Percentiles rank a stretch among this genome's conserved stretches.
phyloP scores from a whole-genome alignment of 2,113 vertebrate genomes.

The Myocastor coypus region DNA sequence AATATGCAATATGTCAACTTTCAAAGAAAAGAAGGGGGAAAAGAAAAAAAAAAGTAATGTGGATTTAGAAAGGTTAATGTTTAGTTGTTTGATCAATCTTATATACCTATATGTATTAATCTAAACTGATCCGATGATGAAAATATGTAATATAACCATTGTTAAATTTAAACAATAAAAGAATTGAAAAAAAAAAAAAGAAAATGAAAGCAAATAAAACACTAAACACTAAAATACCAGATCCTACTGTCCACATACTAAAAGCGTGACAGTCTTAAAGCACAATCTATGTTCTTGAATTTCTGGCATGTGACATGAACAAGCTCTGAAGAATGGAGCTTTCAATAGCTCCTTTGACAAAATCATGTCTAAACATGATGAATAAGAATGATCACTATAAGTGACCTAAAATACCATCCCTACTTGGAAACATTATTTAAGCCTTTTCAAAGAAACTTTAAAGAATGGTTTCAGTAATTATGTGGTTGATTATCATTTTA shows the following conservation, averaged over 20 bases:
- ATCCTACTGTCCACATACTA: not conserved
- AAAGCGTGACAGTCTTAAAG: slow-evolving; percentile 9
- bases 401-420: slow-evolving; percentile 47
- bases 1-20: no score
- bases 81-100: no score
- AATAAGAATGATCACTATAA: slow-evolving; percentile 39
- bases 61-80: no score
- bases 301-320: not conserved
- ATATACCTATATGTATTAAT: no score
- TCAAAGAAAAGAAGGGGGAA: no score
- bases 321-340: not conserved
- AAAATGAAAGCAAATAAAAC: not conserved
- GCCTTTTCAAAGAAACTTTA: slow-evolving; percentile 47
- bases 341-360: not conserved
- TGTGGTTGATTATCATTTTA: slow-evolving; percentile 17
- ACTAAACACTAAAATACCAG: not conserved
- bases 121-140: no score
- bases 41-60: no score
- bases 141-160: no score
- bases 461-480: slow-evolving; percentile 27
- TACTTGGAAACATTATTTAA: not conserved
- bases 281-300: not conserved
- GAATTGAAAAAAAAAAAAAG: no score
- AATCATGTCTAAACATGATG: slow-evolving; percentile 2
- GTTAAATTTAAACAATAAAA: no score